These are phyloP conservation scores for Drosophila albomicans DNA, from an alignment of 1,140 invertebrate genomes.

Conservation along the genomic window DNA sequence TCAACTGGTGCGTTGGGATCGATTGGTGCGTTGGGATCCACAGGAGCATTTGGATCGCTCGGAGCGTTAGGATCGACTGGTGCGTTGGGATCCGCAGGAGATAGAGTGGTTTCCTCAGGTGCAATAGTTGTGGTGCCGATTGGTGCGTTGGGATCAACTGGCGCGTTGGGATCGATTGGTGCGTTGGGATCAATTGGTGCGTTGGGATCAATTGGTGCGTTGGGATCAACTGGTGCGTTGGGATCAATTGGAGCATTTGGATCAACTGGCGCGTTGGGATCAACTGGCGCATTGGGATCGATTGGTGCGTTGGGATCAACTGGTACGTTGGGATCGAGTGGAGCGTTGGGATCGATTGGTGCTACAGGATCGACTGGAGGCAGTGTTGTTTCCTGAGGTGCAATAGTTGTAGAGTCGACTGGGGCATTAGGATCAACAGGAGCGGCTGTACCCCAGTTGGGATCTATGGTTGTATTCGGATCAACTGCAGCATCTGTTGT, in stretches of 20 bases:
- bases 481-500: slow-evolving; percentile 7
- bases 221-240: slow-evolving; percentile 23
- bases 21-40: slow-evolving; percentile 32
- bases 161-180: slow-evolving; percentile 19
- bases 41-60: slow-evolving; percentile 4
- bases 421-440: slow-evolving; percentile 25
- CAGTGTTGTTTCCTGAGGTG: slow-evolving; percentile 9
- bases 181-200: slow-evolving; percentile 27
- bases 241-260: slow-evolving; percentile 27
- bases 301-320: slow-evolving; percentile 21
- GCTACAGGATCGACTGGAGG: slow-evolving; percentile 23
- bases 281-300: slow-evolving; percentile 21
- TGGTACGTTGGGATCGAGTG: slow-evolving; percentile 17
- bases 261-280: slow-evolving; percentile 19
- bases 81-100: not conserved
- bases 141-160: slow-evolving; percentile 26
- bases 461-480: slow-evolving; percentile 19
- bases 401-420: slow-evolving; percentile 4
- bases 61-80: slow-evolving; percentile 34
- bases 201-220: slow-evolving; percentile 31
- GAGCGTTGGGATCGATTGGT: slow-evolving; percentile 8
- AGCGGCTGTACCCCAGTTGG: slow-evolving; percentile 1
- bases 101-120: not conserved
- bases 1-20: slow-evolving; percentile 16
- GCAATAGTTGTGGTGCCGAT: not conserved